These are phyloP conservation scores for Diabrotica virgifera DNA, from an alignment of 1,140 invertebrate genomes.

Conservation along the genomic window DNA sequence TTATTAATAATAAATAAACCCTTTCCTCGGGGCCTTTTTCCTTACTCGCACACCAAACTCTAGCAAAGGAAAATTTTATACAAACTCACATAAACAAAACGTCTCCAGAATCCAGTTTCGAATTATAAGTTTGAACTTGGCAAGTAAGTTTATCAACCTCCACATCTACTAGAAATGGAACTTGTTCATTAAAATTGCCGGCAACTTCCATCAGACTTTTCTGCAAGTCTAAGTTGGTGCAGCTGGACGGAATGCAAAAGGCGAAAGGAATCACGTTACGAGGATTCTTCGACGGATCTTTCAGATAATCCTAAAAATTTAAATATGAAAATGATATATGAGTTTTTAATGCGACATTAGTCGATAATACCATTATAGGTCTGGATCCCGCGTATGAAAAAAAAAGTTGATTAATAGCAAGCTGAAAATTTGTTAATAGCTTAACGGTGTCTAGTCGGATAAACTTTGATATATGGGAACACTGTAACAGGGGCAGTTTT, in stretches of 20 bases:
- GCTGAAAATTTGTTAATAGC: too few species aligned
- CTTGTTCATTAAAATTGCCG: conserved; percentile 44
- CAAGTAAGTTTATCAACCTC: conserved; percentile 52
- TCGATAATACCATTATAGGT: too few species aligned
- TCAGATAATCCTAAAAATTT: conserved; percentile 20
- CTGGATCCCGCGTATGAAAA: too few species aligned
- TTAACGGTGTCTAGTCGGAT: too few species aligned
- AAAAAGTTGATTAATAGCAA: too few species aligned
- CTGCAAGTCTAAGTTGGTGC: conserved; percentile 53
- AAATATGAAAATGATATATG: not conserved
- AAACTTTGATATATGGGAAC: too few species aligned
- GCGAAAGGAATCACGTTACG: conserved; percentile 55
- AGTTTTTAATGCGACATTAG: too few species aligned
- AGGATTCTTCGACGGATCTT: conserved; percentile 27
- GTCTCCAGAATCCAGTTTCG: conserved; percentile 49
- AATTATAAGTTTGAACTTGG: conserved; percentile 49
- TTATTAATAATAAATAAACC: too few species aligned
- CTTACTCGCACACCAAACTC: too few species aligned
- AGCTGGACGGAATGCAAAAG: conserved; percentile 62
- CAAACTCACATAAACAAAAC: conserved; percentile 56
- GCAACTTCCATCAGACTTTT: conserved; percentile 51
- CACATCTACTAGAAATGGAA: conserved; percentile 39
- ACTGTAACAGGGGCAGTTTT: too few species aligned
- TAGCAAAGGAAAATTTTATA: not conserved
- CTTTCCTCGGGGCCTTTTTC: too few species aligned